Conservation (phyloP, 53 echinoderm and acorn worm genomes). For the Holothuria leucospilota region DNA sequence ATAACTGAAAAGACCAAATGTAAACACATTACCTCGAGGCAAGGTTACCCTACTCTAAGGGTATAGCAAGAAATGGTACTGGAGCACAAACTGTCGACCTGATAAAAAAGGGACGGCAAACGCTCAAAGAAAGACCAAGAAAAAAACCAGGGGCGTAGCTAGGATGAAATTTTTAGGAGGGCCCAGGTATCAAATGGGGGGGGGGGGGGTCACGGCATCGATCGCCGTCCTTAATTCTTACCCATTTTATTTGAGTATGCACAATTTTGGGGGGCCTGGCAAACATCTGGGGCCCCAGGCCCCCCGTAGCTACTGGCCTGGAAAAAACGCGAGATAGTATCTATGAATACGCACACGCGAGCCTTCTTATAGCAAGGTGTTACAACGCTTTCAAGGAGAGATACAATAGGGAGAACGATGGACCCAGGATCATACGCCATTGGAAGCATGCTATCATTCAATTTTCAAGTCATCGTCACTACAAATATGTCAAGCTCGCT, state of each 20-base stretch:
- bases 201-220: no score
- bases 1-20: no score
- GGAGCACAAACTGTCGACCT: neutral
- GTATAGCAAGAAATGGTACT: neutral
- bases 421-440: neutral
- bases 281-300: no score
- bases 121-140: neutral
- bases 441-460: neutral
- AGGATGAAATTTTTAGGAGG: no score
- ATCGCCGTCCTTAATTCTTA: no score
- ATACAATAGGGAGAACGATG: slow-evolving; percentile 4
- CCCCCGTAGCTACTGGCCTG: no score
- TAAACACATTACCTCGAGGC: no score
- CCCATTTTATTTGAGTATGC: no score
- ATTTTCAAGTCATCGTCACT: neutral
- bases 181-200: no score
- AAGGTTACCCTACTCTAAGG: no score
- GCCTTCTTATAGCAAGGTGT: neutral
- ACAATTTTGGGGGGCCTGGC: no score
- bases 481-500: neutral
- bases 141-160: no score
- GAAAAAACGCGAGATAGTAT: neutral
- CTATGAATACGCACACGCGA: neutral
- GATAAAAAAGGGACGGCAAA: neutral
- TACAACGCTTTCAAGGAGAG: neutral